Evolutionary conservation across 2,888 invertebrate genomes (phyloP).

Genomic region (Coremacera marginata): DNA sequence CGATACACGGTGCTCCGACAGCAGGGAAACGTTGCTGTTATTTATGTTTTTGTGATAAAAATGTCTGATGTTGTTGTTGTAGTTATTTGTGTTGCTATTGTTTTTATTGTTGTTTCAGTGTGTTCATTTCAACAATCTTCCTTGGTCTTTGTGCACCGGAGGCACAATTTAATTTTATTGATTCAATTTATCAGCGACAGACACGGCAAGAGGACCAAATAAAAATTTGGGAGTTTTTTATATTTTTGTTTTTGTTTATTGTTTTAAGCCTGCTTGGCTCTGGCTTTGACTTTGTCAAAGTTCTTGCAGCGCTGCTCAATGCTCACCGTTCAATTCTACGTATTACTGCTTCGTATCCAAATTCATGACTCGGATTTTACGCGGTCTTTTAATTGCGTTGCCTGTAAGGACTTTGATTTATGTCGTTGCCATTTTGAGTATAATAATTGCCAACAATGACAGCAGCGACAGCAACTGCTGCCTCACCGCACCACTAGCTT

Average conservation of each 20-base stretch:
- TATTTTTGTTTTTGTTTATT: neutral
- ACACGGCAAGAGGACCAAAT: neutral
- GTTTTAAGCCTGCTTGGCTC: neutral
- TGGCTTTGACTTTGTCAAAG: neutral
- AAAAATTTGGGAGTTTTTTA: neutral
- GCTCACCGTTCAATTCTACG: neutral
- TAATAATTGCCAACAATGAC: constrained; percentile 4
- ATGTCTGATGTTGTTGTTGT: neutral
- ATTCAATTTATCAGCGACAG: constrained; percentile 23
- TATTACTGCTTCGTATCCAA: neutral
- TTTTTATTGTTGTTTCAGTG: constrained; percentile 1
- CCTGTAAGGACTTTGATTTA: constrained; percentile 20
- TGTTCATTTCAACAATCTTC: neutral
- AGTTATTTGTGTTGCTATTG: neutral
- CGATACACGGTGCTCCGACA: neutral
- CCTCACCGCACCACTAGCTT: neutral
- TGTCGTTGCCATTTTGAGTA: neutral
- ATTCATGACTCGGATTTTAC: neutral
- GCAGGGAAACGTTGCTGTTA: constrained; percentile 24
- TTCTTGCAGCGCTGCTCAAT: neutral
- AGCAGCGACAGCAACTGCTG: neutral
- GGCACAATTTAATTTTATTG: constrained; percentile 32
- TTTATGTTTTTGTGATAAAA: constrained; percentile 41
- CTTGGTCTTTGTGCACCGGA: neutral
- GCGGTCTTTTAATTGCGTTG: constrained; percentile 15